Evolutionary conservation across 2,797 vertebrate species (phyloP), one percentile per base, ranked within the genome.

Genomic region (Scarus forsteni): DNA sequence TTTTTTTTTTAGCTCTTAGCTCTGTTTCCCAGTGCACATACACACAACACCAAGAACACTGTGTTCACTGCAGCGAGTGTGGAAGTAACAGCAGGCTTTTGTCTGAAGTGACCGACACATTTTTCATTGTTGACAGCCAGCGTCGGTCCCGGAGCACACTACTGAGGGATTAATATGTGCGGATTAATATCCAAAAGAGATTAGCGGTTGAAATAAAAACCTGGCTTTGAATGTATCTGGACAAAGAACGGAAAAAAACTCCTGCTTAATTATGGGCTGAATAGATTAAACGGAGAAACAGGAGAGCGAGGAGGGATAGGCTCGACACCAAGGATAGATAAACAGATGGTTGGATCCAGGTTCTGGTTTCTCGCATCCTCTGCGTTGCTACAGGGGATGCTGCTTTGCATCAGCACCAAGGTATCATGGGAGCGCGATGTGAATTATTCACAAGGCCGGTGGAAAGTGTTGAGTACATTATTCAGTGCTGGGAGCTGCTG

Each of bases 381-480:
- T 42, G 60, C 18, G 53, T 16, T 62, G 56, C 62, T 68, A 19
- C 44, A 76, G 65, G 48, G 50, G 44, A 72, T 18, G 56, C 66
- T 66, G 73, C 58, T 76, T 80, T 84, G 60, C 60, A 59, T 77
- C 66, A 48, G 63, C 67, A 68, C 54, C 51, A 36, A 54, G 12
- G 64, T 71, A 73, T 81, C 83, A 65, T 27, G 57, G 86, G 76
- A 84, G 63, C 69, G 60, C 19, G 27, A 57, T 19, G 74, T 82
- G 67, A 85, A 89, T 92, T 81, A 89, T 90, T 90, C 66, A 89
- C 58, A 8, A 44, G 70, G 68, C 68, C 65, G 11, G 50, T 35
- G 74, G 55, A 75, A 71, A 82, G 70, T 73, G 69, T 55, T 66
- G 50, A 57, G 60, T 77, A 54, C 73, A 87, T 88, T 83, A 89